Percentiles rank a stretch among this genome's conserved stretches.
Conservation (phyloP, 2,797 vertebrate genomes). For the Dendrocincla fuliginosa region DNA sequence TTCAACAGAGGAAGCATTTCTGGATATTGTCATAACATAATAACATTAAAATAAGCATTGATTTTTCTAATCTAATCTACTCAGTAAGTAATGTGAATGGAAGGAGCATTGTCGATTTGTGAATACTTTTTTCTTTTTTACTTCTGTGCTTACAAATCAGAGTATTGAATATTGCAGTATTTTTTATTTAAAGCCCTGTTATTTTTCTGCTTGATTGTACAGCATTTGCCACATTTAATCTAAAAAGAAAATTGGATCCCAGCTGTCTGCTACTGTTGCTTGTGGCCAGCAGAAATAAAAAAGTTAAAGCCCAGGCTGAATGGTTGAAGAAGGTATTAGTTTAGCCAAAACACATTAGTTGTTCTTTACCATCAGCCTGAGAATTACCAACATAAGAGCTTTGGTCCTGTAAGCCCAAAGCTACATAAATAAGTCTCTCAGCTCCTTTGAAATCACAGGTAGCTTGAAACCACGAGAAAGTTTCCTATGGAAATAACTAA, state of each 20-base stretch:
- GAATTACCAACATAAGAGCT: not conserved
- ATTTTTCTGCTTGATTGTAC: not conserved
- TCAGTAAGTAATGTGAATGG: not conserved
- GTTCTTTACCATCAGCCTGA: not conserved
- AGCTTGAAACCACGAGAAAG: not conserved
- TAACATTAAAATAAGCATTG: not conserved
- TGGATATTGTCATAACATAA: not conserved
- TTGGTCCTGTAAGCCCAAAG: not conserved
- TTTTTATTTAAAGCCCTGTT: not conserved
- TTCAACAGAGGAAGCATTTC: not conserved
- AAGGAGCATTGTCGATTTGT: not conserved
- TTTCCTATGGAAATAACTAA: not conserved
- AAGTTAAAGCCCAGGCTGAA: not conserved
- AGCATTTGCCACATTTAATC: not conserved
- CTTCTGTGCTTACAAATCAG: not conserved
- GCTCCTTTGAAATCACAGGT: not conserved
- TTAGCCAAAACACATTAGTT: not conserved
- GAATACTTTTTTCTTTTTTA: not conserved
- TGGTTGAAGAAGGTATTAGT: not conserved
- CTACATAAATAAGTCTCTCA: not conserved
- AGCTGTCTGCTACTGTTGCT: not conserved
- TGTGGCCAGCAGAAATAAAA: not conserved
- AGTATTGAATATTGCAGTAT: not conserved
- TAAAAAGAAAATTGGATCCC: not conserved
- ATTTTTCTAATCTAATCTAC: constrained; percentile 3